Base-by-base conservation (phyloP, 2,113 vertebrate species). In the Paraplagusia blochii region DNA sequence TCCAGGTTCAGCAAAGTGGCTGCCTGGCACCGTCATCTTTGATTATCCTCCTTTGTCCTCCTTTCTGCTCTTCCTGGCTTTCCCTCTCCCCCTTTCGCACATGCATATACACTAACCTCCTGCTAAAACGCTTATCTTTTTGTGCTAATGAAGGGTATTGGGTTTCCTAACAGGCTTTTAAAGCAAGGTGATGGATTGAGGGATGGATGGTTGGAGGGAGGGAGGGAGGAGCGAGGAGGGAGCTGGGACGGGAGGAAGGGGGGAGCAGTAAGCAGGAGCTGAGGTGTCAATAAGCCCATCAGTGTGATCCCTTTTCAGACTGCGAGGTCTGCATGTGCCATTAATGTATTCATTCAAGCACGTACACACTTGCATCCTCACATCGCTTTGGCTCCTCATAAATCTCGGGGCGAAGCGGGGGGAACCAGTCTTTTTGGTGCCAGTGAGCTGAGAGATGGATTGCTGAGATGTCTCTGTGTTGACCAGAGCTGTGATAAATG, bases 131-230 rank as follows among this genome's bases (percentile, higher is more conserved):
- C 82, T 81, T 82, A 86, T 89, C 81, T 87, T 80, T 89, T 72
- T 72, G 74, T 76, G 81, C 79, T 85, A 86, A 89, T 88, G 86
- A 88, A 89, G 82, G 79, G 76, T 82, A 86, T 87, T 80, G 85
- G 76, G 80, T 87, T 84, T 82, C 83, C 84, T 89, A 87, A 87
- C 85, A 83, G 83, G 81, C 88, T 85, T 85, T 86, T 87, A 89
- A 85, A 83, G 67, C 72, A 72, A 78, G 56, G 76, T 85, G 83
- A 86, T 87, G 76, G 82, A 89, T 87, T 74, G 80, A 66, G 73
- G 66, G 78, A 54, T 74, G 40, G 81, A 76, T 70, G 70, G 81
- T 62, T 66, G 51, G 48, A 65, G 63, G 66, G 76, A 79, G 49
- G 68, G 81, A 76, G 69, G 70, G 81, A 64, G 66, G 51, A 65